phyloP scores from a whole-genome alignment of 2,797 vertebrate species.

The Girardinus metallicus region DNA sequence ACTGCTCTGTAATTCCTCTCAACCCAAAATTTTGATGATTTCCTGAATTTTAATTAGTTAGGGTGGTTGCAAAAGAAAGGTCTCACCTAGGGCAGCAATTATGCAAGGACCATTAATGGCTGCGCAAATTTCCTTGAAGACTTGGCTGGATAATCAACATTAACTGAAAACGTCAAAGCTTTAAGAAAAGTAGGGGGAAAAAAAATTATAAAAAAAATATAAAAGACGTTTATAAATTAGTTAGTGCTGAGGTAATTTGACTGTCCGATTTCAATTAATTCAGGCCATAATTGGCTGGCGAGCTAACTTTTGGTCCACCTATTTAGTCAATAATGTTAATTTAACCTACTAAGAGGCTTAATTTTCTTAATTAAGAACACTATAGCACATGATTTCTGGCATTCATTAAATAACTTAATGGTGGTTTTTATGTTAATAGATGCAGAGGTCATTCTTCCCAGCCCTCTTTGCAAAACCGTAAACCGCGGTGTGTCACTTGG shows the following conservation, averaged over 20 bases:
- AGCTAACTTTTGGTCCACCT: background rate
- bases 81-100: background rate
- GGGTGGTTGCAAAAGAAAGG: background rate
- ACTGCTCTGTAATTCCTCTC: too few species aligned
- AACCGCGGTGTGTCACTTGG: background rate
- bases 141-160: background rate
- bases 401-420: background rate
- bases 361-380: constrained; percentile 19
- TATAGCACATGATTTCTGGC: background rate
- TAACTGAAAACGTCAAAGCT: background rate
- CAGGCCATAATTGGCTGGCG: background rate
- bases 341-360: background rate
- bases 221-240: background rate
- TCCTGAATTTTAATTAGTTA: background rate
- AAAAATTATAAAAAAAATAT: background rate
- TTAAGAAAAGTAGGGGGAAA: background rate
- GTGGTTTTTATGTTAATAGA: constrained; percentile 1
- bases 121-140: background rate
- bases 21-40: background rate
- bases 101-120: background rate
- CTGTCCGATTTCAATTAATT: background rate
- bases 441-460: background rate
- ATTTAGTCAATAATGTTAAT: constrained; percentile 1
- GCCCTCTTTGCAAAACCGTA: background rate
- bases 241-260: background rate